A percentile compares a stretch with the other conserved stretches of the same genome.
These are phyloP conservation scores for Piscicola geometra DNA, from an alignment of 2,888 invertebrate species.

Conservation along the genomic window DNA sequence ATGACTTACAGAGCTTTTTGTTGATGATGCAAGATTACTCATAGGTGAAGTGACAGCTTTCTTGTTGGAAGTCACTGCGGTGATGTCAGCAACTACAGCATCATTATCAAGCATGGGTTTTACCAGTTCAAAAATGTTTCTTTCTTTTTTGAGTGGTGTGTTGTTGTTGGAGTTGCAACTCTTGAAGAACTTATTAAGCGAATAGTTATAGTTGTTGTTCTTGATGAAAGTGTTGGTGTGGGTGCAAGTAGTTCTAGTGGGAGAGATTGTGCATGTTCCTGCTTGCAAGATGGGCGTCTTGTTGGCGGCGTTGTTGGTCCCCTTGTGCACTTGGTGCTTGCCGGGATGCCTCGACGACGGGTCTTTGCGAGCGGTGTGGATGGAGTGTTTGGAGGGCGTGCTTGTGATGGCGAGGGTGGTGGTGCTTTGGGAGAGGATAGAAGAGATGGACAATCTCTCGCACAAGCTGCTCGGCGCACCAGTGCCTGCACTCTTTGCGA, in stretches of 20 bases:
- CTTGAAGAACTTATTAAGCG: not conserved
- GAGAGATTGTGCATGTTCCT: too few species aligned
- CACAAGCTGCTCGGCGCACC: not conserved
- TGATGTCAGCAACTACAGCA: not conserved
- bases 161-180: not conserved
- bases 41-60: too few species aligned
- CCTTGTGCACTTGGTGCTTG: too few species aligned
- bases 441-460: not conserved
- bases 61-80: too few species aligned
- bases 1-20: too few species aligned
- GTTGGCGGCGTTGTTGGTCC: too few species aligned
- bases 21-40: too few species aligned
- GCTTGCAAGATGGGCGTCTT: too few species aligned
- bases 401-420: not conserved
- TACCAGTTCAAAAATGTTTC: conserved; percentile 27
- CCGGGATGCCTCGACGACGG: too few species aligned
- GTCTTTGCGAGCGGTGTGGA: too few species aligned
- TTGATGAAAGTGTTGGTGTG: not conserved
- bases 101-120: conserved; percentile 2
- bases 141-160: not conserved
- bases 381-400: too few species aligned
- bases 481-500: not conserved
- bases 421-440: not conserved
- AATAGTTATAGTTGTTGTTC: not conserved
- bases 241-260: too few species aligned